Evolutionary conservation across 1,140 invertebrate genomes (phyloP).

Genomic region (Calliopsis andreniformis): DNA sequence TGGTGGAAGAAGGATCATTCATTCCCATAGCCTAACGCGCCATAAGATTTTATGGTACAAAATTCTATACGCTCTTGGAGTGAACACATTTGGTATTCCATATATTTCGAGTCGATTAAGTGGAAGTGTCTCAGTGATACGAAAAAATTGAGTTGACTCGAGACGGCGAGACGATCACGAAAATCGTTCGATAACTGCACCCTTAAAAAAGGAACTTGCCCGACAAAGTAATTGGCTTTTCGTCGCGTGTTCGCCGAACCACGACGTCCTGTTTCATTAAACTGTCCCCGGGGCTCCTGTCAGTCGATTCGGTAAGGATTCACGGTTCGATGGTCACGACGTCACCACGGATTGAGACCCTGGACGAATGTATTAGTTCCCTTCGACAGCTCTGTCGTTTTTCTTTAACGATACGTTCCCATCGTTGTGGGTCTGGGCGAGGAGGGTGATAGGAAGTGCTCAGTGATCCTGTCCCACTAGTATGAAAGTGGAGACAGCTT

Average conservation of each 20-base stretch:
- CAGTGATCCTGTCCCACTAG: not conserved
- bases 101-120: not conserved
- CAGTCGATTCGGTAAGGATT: conserved; percentile 60
- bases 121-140: not conserved
- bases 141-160: conserved; percentile 11
- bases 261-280: conserved; percentile 63
- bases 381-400: conserved; percentile 1
- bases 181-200: not conserved
- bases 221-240: conserved; percentile 55
- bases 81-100: not conserved
- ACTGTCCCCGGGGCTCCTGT: conserved; percentile 45
- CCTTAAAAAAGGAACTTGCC: conserved; percentile 1
- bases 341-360: conserved; percentile 41
- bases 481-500: not conserved
- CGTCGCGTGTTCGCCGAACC: conserved; percentile 53
- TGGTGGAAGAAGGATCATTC: too few relatives aligned
- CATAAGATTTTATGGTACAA: too few relatives aligned
- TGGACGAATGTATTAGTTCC: conserved; percentile 1
- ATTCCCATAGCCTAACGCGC: too few relatives aligned
- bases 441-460: not conserved
- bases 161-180: not conserved
- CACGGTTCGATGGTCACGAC: conserved; percentile 56
- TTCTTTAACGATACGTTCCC: not conserved
- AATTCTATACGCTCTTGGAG: too few relatives aligned
- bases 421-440: not conserved